Evolutionary conservation across 2,113 vertebrate species (phyloP), one percentile per base, ranked within the genome.

Genomic region (Pseudorhombus dupliciocellatus): DNA sequence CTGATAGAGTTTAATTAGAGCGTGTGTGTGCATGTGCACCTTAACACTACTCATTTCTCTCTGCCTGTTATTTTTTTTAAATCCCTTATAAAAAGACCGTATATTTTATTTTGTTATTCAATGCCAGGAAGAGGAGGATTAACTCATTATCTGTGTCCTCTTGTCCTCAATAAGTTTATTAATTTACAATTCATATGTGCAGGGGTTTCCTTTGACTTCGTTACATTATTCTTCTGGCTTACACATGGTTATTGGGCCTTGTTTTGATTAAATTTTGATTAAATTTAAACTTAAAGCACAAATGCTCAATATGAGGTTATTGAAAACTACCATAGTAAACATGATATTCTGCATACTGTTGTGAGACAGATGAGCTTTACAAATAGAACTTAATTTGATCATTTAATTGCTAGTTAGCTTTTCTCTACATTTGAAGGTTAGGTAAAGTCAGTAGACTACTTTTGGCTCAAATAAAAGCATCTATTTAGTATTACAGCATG

Each of bases 1-100:
- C 83, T 89, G 88, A 89, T 84, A 75, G 40, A 44, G 78, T 90
- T 91, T 92, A 92, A 90, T 93, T 88, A 84, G 75, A 78, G 60
- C n/a, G n/a, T 51, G n/a, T 22, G 18, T 46, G 44, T n/a, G 71
- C 31, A 21, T 31, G 60, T 64, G 48, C 26, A 44, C 34, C 48
- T 48, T 55, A 65, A 53, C 40, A 77, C 48, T 55, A 53, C 68
- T 71, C 44, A n/a, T 66, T 78, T 83, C 53, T 74, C 80, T 77
- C 79, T 63, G 48, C 54, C 24, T 81, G 66, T 68, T 85, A 64
- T 83, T 87, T 73, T 83, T 83, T 51, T 81, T 69, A 57, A 78
- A 79, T 44, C 48, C 57, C 60, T 73, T 77, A 50, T 44, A 84
- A 92, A 88, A 81, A 80, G 50, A 56, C 44, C 20, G 20, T 50